Base-by-base conservation (phyloP, 2,797 vertebrate species). In the Iguana delicatissima region DNA sequence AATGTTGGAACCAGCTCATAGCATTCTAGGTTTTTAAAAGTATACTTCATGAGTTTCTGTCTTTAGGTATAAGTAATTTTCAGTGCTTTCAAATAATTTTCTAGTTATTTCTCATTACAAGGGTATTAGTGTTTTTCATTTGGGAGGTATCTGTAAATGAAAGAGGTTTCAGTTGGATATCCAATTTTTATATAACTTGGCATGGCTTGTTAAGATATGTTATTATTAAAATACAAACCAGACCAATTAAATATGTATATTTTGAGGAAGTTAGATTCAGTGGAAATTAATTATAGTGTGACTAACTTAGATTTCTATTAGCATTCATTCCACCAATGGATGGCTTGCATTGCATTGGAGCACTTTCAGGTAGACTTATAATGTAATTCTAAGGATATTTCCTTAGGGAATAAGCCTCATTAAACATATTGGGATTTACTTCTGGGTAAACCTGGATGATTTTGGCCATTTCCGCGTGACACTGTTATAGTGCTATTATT, bases 151-250 rank as follows among this genome's bases (percentile, higher is more conserved):
- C 81, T 91, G 82, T 86, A 94, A 95, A 94, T 57, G 92, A 89
- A 91, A 91, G 90, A 92, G 69, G 85, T 90, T 93, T 83, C 84
- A 91, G 55, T 29, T 91, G 85, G 89, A 90, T 59, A 86, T 10
- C 32, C 83, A 89, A 12, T 86, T 95, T 94, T 87, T 90, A 55
- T 84, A 92, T 86, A 94, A 94, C 85, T 90, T 80, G 91, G 91
- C 90, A 90, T 16, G 84, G 80, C 80, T 93, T 95, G 87, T 94
- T 95, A 95, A 95, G 95, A 94, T 90, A 95, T 90, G 95, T 93
- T 93, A 90, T 89, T 50, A 90, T 93, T 95, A 89, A 92, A 93
- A 92, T n/a, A 92, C 88, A 92, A 86, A 89, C 55, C 2, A 87
- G 89, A 91, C 94, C 87, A 93, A 95, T 94, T 95, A 82, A 82